phyloP scores from a whole-genome alignment of 2,888 invertebrate species.

The Halocaridina rubra region DNA sequence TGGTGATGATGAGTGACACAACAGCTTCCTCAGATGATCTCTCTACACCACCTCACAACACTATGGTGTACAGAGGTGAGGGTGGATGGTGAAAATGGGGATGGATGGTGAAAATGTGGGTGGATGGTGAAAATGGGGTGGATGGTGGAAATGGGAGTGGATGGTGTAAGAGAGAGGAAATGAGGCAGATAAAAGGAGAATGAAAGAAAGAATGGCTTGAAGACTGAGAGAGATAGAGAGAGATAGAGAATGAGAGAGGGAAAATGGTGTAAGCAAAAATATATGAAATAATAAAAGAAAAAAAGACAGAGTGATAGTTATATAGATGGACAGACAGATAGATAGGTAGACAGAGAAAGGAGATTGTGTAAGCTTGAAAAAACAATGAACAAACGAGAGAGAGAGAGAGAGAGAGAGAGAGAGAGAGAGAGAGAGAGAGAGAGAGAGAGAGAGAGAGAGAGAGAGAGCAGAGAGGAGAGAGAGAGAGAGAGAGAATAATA shows the following conservation, averaged over 20 bases:
- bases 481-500: not conserved
- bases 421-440: constrained; percentile 26
- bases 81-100: constrained; percentile 15
- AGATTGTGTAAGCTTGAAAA: not conserved
- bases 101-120: not conserved
- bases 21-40: constrained; percentile 55
- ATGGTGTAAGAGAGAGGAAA: constrained; percentile 17
- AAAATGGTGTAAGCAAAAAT: no score
- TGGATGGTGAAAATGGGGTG: not conserved
- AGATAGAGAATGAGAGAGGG: not conserved
- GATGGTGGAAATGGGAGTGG: not conserved
- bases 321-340: not conserved
- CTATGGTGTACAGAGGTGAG: constrained; percentile 34
- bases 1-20: constrained; percentile 31
- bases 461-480: not conserved
- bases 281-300: no score
- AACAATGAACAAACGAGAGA: not conserved
- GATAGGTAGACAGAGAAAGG: not conserved
- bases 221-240: not conserved
- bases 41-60: constrained; percentile 9
- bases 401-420: constrained; percentile 5
- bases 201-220: constrained; percentile 10
- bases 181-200: constrained; percentile 14
- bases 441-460: constrained; percentile 34
- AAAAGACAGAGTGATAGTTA: no score